Percentiles rank a stretch among this genome's conserved stretches.
Evolutionary conservation across 2,888 invertebrate genomes (phyloP).

Genomic region (Homarus gammarus): DNA sequence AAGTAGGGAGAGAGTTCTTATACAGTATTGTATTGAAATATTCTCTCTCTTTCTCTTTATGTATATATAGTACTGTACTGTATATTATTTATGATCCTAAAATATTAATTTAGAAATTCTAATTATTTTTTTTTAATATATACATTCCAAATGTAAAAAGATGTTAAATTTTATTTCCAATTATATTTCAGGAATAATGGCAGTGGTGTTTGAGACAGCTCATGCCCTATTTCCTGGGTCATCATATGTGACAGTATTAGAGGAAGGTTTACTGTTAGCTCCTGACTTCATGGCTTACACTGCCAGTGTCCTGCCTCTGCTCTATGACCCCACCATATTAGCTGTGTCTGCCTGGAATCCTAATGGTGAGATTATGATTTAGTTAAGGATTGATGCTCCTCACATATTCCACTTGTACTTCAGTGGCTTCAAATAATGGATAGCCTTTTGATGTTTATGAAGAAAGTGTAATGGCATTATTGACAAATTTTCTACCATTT

Average conservation of each 20-base stretch:
- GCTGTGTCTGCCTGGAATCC: conserved; percentile 75
- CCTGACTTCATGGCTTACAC: conserved; percentile 69
- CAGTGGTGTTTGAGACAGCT: conserved; percentile 54
- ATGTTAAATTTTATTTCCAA: background rate
- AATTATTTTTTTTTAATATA: too few species aligned
- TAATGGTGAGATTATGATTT: conserved; percentile 59
- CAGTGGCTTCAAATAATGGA: too few species aligned
- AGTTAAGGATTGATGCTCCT: background rate
- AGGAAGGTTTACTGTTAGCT: conserved; percentile 68
- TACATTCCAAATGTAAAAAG: background rate
- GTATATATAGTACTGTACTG: too few species aligned
- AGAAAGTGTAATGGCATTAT: too few species aligned
- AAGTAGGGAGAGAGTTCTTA: background rate
- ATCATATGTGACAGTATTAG: conserved; percentile 60
- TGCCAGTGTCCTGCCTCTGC: conserved; percentile 58
- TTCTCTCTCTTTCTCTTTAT: too few species aligned
- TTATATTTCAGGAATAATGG: conserved; percentile 55
- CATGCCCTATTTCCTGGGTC: conserved; percentile 35
- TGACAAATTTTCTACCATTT: too few species aligned
- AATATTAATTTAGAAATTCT: too few species aligned
- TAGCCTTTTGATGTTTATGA: too few species aligned
- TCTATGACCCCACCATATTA: conserved; percentile 63
- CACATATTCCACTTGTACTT: too few species aligned
- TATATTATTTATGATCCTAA: too few species aligned
- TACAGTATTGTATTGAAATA: background rate